Evolutionary conservation across 1,140 invertebrate genomes (phyloP).

Genomic region (Atta texana): DNA sequence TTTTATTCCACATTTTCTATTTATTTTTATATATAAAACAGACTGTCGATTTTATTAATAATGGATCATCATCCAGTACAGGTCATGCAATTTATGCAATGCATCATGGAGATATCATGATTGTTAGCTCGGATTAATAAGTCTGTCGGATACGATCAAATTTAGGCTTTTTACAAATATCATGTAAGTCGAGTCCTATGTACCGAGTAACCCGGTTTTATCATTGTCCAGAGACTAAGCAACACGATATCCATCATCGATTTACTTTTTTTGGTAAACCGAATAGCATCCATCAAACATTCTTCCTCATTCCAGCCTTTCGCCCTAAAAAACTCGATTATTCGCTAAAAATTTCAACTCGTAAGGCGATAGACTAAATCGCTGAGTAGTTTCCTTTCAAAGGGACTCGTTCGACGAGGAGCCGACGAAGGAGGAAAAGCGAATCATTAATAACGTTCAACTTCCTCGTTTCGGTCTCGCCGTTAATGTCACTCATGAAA

Average conservation of each 20-base stretch:
- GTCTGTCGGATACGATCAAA: not conserved
- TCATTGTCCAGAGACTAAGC: not conserved
- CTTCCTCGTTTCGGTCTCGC: slow-evolving; percentile 34
- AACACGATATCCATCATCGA: slow-evolving; percentile 11
- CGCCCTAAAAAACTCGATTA: not conserved
- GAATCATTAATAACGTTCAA: slow-evolving; percentile 24
- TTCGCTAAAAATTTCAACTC: not conserved
- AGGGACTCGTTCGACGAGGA: slow-evolving; percentile 81
- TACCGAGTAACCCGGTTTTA: slow-evolving; percentile 20
- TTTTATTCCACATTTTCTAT: not conserved
- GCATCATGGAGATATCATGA: slow-evolving; percentile 18
- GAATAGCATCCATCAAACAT: not conserved
- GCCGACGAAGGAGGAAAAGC: slow-evolving; percentile 51
- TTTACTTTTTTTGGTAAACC: slow-evolving; percentile 14
- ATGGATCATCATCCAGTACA: not conserved
- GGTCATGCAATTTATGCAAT: not conserved
- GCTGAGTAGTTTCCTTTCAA: slow-evolving; percentile 82
- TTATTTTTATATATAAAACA: not conserved
- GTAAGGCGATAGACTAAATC: not conserved
- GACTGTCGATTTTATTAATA: not conserved
- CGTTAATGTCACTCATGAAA: slow-evolving; percentile 36
- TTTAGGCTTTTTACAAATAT: slow-evolving; percentile 38
- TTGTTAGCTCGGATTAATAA: slow-evolving; percentile 29
- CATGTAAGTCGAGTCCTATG: not conserved
- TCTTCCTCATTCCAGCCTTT: not conserved